Conservation (phyloP, 1,140 invertebrate species). For the Lepidurus apus region DNA sequence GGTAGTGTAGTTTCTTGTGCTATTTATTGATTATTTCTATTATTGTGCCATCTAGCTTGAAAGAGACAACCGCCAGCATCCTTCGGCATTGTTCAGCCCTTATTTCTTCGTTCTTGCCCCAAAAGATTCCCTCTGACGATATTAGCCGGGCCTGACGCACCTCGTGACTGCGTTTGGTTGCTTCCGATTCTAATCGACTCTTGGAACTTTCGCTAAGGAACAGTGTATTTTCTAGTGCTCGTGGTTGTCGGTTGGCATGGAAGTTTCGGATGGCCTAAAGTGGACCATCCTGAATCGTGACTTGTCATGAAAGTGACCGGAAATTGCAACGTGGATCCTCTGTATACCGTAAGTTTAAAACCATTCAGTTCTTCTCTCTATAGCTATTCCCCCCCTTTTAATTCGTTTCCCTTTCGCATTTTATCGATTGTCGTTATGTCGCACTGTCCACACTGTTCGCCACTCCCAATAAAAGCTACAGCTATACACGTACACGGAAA, state of each 20-base stretch:
- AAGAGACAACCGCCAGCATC: background rate
- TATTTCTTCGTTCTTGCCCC: background rate
- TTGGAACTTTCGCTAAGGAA: background rate
- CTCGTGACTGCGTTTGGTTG: background rate
- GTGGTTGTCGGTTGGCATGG: background rate
- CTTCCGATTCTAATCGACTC: background rate
- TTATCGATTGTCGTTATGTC: constrained; percentile 14
- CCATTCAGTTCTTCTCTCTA: background rate
- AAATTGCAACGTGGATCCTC: constrained; percentile 14
- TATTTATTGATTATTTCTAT: constrained; percentile 8
- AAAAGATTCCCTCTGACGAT: background rate
- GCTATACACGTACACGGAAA: constrained; percentile 4
- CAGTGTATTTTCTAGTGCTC: background rate
- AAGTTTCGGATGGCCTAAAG: background rate
- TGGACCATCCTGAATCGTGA: constrained; percentile 21
- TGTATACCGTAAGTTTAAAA: background rate
- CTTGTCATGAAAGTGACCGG: constrained; percentile 21
- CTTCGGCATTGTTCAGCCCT: background rate
- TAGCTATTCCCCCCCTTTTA: background rate
- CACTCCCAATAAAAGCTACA: background rate
- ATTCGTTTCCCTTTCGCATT: background rate
- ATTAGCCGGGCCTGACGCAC: constrained; percentile 1
- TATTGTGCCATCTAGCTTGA: constrained; percentile 18
- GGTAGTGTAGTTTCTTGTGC: background rate
- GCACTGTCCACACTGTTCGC: background rate